A percentile compares a stretch with the other conserved stretches of the same genome.
Conservation (phyloP, 2,797 vertebrate genomes). For the Myiotriccus ornatus region DNA sequence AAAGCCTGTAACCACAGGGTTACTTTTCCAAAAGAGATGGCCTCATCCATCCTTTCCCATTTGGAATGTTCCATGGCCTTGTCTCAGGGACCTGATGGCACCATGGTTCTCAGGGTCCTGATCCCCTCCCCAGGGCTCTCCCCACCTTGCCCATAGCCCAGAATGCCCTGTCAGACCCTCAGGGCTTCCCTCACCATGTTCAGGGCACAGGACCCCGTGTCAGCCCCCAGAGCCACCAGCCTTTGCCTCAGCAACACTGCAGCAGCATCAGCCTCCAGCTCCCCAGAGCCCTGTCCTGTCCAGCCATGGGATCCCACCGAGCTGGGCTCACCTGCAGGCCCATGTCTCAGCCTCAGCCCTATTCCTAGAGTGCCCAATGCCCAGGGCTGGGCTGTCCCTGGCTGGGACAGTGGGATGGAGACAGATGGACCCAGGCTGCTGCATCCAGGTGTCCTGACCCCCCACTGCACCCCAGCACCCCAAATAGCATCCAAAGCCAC, state of each 20-base stretch:
- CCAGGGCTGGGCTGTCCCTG: background rate
- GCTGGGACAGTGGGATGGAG: background rate
- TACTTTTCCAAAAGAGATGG: background rate
- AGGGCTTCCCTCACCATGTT: too few relatives aligned
- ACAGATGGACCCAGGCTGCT: background rate
- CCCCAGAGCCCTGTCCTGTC: background rate
- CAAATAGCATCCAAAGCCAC: background rate
- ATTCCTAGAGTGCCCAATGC: background rate
- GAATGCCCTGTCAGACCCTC: background rate
- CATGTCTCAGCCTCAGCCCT: background rate
- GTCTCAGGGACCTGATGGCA: background rate
- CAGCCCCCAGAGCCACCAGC: background rate
- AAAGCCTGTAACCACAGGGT: background rate
- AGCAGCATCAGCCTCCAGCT: background rate
- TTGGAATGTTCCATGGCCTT: background rate
- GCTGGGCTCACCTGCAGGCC: fast-evolving
- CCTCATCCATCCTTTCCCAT: background rate
- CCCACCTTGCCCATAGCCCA: fast-evolving
- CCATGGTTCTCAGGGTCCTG: too few relatives aligned
- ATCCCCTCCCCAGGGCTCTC: too few relatives aligned
- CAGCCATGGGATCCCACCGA: fast-evolving
- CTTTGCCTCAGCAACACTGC: fast-evolving
- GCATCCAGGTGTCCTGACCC: fast-evolving
- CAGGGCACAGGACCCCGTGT: fast-evolving
- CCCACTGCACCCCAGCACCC: background rate